Evolutionary conservation across 2,888 invertebrate species (phyloP).

Genomic region (Penaeus monodon): DNA sequence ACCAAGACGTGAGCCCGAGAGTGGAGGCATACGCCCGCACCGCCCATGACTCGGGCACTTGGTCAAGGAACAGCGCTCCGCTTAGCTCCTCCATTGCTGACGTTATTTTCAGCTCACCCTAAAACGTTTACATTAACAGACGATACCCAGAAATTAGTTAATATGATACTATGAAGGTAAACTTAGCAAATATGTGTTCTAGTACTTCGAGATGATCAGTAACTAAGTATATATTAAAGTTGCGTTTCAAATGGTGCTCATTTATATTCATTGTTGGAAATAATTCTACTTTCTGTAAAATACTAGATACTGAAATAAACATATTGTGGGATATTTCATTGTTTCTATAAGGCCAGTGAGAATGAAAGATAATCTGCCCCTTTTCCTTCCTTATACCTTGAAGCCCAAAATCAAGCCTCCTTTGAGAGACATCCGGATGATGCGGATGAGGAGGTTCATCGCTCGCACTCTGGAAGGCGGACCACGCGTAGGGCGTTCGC

Average conservation of each 20-base stretch:
- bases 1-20: constrained; percentile 90
- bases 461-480: constrained; percentile 92
- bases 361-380: too few relatives aligned
- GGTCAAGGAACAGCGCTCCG: constrained; percentile 91
- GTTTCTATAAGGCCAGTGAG: too few relatives aligned
- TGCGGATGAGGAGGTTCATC: constrained; percentile 94
- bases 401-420: constrained; percentile 92
- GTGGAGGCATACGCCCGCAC: constrained; percentile 92
- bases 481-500: constrained; percentile 94
- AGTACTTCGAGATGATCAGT: too few relatives aligned
- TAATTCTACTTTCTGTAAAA: too few relatives aligned
- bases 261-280: too few relatives aligned
- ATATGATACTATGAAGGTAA: constrained; percentile 68
- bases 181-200: too few relatives aligned
- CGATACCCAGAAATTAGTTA: not conserved
- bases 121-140: constrained; percentile 38
- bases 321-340: too few relatives aligned
- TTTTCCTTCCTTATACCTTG: constrained; percentile 75
- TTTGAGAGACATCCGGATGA: constrained; percentile 90
- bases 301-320: too few relatives aligned
- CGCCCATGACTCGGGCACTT: constrained; percentile 86
- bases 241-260: too few relatives aligned
- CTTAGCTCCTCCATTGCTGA: constrained; percentile 96
- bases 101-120: constrained; percentile 96
- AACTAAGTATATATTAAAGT: too few relatives aligned